Evolutionary conservation across 2,797 vertebrate genomes (phyloP), one percentile per base, ranked within the genome.

Genomic region (Mionectes olivaceus): DNA sequence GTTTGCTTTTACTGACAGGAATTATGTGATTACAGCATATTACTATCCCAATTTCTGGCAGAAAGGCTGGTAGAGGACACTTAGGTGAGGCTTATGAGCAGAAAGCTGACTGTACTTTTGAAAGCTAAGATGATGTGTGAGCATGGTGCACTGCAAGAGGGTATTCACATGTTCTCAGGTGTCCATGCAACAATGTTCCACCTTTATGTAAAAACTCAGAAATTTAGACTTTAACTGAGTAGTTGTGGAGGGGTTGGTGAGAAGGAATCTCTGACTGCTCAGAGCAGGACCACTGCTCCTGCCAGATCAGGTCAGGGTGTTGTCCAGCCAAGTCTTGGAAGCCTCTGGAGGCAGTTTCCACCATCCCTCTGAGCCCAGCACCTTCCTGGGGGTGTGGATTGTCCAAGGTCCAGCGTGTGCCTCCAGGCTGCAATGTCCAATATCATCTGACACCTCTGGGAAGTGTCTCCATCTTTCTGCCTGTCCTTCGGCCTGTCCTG

Each of bases 1-100:
- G 94, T 96, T 96, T 96, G 93, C 93, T 95, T 94, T 96, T 95
- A 37, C 93, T 96, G 96, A 93, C 94, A 94, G 94, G 96, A 95
- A 91, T 96, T 94, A 94, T 78, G 94, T 83, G 89, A 96, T 95
- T 96, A 96, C 91, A 81, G 89, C 93, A 50, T 91, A 94, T 95
- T 94, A 94, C 49, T 47, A 55, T 71, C 87, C 89, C 87, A 91
- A 65, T 94, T 95, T 93, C 80, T 75, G 79, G 85, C 87, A 91
- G 89, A 61, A 91, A 47, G 46, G 79, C 79, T 85, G 74, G 83
- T 93, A 50, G 87, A 90, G 93, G 87, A 77, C 65, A 55, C 91
- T 96, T 90, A 93, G 65, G 73, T 93, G 82, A 37, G 83, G 87
- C 68, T 94, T 83, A 86, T 22, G 91, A 87, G 53, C 37, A 35